A percentile compares a stretch with the other conserved stretches of the same genome.
Conservation (phyloP, 2,888 invertebrate species). For the Oithona nana region DNA sequence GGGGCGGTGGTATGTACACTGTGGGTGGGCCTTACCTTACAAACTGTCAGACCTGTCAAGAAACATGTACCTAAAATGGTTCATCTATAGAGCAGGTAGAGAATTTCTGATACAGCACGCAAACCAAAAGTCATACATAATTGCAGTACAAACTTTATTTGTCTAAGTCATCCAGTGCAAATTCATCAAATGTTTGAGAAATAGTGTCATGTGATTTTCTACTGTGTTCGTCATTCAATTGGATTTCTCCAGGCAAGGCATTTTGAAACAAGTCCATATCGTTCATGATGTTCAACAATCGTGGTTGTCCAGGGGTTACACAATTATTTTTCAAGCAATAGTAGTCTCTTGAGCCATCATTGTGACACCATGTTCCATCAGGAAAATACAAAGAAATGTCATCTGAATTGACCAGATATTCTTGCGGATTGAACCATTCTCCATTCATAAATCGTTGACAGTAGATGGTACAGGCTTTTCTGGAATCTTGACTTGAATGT, state of each 20-base stretch:
- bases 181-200: too few species aligned
- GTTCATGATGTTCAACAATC: background rate
- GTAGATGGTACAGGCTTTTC: slow-evolving; percentile 54
- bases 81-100: too few species aligned
- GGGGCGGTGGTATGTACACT: too few species aligned
- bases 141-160: too few species aligned
- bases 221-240: too few species aligned
- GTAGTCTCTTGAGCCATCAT: slow-evolving; percentile 41
- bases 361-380: slow-evolving; percentile 61
- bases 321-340: slow-evolving; percentile 34
- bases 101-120: too few species aligned
- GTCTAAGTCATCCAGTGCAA: too few species aligned
- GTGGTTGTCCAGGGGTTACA: background rate
- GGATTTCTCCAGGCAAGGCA: background rate
- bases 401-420: slow-evolving; percentile 47
- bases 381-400: slow-evolving; percentile 54
- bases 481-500: background rate
- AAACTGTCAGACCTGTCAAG: too few species aligned
- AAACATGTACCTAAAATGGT: too few species aligned
- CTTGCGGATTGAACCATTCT: slow-evolving; percentile 51
- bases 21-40: too few species aligned
- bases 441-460: slow-evolving; percentile 41
- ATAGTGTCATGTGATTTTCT: too few species aligned
- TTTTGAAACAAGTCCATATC: background rate
- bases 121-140: too few species aligned